phyloP scores from a whole-genome alignment of 1,140 invertebrate genomes.

The Bombus haemorrhoidalis region DNA sequence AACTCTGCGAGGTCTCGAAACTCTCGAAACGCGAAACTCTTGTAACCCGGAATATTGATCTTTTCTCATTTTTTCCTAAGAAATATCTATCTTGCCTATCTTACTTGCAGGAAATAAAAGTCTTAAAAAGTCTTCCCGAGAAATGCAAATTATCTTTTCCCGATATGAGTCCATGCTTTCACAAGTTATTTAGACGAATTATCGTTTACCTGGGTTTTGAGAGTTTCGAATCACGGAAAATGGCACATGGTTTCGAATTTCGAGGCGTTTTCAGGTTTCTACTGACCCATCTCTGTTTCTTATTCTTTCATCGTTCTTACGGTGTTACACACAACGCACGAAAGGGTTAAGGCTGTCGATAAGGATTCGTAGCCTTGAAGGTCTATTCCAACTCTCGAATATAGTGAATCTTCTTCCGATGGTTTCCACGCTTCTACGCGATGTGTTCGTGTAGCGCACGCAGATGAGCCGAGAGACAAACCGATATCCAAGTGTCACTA shows the following conservation, averaged over 20 bases:
- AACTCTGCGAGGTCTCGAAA: neutral
- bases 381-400: neutral
- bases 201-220: too few relatives aligned
- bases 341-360: neutral
- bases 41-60: neutral
- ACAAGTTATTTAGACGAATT: too few relatives aligned
- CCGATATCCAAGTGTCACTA: constrained; percentile 34
- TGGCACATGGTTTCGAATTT: neutral
- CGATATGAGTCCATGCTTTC: too few relatives aligned
- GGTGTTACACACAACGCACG: neutral
- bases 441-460: neutral
- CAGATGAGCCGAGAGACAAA: constrained; percentile 30
- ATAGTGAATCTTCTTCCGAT: neutral
- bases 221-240: too few relatives aligned
- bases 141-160: too few relatives aligned
- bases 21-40: neutral
- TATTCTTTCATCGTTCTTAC: neutral
- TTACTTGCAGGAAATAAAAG: too few relatives aligned
- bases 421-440: neutral
- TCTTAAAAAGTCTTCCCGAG: too few relatives aligned
- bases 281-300: neutral
- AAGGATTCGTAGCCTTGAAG: neutral
- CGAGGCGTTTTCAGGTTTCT: neutral
- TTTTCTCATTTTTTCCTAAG: neutral
- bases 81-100: neutral